Evolutionary conservation across 2,797 vertebrate species (phyloP).

Genomic region (Sylvilagus floridanus): DNA sequence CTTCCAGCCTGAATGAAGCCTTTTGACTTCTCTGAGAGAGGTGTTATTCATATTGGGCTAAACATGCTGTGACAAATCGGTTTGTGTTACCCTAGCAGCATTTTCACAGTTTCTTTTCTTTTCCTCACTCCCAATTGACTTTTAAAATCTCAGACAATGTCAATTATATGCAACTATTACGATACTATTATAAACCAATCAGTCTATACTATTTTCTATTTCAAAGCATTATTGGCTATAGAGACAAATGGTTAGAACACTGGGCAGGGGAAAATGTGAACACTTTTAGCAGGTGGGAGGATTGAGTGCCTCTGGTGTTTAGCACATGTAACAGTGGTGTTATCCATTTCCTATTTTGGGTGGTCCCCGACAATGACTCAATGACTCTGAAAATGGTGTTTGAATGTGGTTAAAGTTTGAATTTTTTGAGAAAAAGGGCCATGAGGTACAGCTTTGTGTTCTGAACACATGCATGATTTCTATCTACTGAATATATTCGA

Average conservation of each 20-base stretch:
- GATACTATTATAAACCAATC: neutral
- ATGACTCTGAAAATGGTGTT: neutral
- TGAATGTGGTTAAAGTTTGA: slow-evolving; percentile 8
- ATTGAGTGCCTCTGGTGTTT: neutral
- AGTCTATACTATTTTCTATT: neutral
- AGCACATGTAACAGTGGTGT: neutral
- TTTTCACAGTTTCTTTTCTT: slow-evolving; percentile 22
- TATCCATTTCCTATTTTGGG: neutral
- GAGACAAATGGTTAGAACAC: slow-evolving; percentile 36
- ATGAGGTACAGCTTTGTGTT: neutral
- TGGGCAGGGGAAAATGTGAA: neutral
- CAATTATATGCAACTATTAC: slow-evolving; percentile 14
- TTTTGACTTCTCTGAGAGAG: neutral
- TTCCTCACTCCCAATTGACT: neutral
- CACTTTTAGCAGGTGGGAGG: slow-evolving; percentile 1
- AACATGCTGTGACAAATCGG: slow-evolving; percentile 31
- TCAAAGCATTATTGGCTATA: slow-evolving; percentile 12
- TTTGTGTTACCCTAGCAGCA: slow-evolving; percentile 26
- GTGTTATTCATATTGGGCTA: neutral
- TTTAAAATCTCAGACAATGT: slow-evolving; percentile 23
- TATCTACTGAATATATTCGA: neutral
- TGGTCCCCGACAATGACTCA: neutral
- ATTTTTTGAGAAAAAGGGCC: neutral
- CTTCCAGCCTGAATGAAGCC: neutral
- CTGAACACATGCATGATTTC: neutral